These are phyloP conservation scores for Phrynocephalus versicolor DNA, from an alignment of 2,113 vertebrate species.

Conservation along the genomic window DNA sequence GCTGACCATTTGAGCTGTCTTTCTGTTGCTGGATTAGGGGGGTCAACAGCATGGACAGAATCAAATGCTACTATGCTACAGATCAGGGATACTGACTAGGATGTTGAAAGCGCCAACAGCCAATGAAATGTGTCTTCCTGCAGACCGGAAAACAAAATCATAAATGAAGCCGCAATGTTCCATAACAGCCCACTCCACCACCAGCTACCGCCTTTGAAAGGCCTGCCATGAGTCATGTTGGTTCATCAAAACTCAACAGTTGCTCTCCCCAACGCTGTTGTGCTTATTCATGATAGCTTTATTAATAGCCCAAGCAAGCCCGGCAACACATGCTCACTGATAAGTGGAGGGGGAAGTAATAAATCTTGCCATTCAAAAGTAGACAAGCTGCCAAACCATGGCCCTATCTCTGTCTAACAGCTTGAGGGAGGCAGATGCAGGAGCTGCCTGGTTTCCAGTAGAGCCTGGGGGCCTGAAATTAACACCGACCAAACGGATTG, in stretches of 20 bases:
- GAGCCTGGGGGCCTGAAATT: background rate
- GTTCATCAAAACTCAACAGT: slow-evolving; percentile 7
- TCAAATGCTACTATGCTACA: too few species aligned
- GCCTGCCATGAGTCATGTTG: slow-evolving; percentile 9
- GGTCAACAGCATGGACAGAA: background rate
- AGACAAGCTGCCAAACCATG: slow-evolving; percentile 32
- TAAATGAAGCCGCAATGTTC: background rate
- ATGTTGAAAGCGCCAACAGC: background rate
- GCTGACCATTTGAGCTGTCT: background rate
- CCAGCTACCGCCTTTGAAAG: slow-evolving; percentile 18
- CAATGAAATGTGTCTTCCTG: background rate
- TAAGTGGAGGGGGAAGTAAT: slow-evolving; percentile 41
- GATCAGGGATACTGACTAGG: too few species aligned
- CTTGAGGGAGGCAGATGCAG: slow-evolving; percentile 41
- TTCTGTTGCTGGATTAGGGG: background rate
- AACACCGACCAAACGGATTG: slow-evolving; percentile 16
- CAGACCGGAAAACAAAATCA: background rate
- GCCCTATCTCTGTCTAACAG: slow-evolving; percentile 52
- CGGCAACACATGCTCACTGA: slow-evolving; percentile 32
- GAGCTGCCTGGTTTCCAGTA: slow-evolving; percentile 13
- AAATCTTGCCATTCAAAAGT: slow-evolving; percentile 41
- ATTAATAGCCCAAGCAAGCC: slow-evolving; percentile 53
- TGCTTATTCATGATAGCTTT: slow-evolving; percentile 14
- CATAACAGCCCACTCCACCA: background rate
- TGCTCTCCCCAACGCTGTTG: slow-evolving; percentile 13